Evolutionary conservation across 2,113 vertebrate species (phyloP), one percentile per base, ranked within the genome.

Genomic region (Cynoglossus semilaevis): DNA sequence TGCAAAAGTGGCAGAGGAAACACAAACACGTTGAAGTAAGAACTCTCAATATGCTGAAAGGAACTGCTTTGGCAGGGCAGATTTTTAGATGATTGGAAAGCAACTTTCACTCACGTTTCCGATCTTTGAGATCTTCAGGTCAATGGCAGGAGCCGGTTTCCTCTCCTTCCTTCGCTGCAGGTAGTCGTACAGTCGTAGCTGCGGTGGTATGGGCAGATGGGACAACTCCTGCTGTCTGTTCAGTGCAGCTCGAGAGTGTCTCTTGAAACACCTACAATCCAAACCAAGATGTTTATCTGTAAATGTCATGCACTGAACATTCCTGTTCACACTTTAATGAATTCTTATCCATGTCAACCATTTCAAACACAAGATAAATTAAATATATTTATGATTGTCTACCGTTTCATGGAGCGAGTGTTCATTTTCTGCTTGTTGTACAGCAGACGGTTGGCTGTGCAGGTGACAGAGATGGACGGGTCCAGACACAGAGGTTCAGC

Each of bases 381-480:
- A 29, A 29, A 29, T 29, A 2, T 29, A 29, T 29, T 4, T 29
- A 29, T 29, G 22, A 29, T 29, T 6, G 3, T 29, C 22, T 88
- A 92, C 97, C 96, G 85, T 93, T 95, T 98, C 94, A 99, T 95
- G 2, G 96, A 93, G 49, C 88, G 93, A 2, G 95, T 96, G 77
- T 96, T 99, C 94, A 99, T 96, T 90, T 99, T 98, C 77, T 98
- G 96, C 67, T 93, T 96, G 86, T 99, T 98, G 87, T 96, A 97
- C 7, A 98, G 92, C 76, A 99, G 91, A 58, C 94, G 94, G 84
- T 99, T 99, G 71, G 94, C 88, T 69, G 96, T 94, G 83, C 95
- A 99, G 22, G 94, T 93, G 64, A 99, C 96, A 11, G 96, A 93
- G 79, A 99, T 89, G 44, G 97, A 99, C n/a, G 97, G 97, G 67